Conservation (phyloP, 1,140 invertebrate species). For the Armadillidium nasatum region DNA sequence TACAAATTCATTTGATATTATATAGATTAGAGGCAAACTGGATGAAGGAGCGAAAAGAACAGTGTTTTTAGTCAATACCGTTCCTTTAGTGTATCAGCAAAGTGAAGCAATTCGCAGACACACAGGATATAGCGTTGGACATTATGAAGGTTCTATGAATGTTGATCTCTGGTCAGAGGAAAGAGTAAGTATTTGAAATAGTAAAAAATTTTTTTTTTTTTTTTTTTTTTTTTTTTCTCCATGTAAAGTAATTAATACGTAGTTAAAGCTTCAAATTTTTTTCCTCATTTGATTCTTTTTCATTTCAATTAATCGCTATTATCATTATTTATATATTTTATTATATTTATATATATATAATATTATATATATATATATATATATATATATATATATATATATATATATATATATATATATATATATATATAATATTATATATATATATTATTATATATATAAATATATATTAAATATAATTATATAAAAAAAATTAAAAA, state of each 20-base stretch:
- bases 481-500: too few species aligned
- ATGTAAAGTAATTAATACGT: not conserved
- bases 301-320: not conserved
- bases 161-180: constrained; percentile 64
- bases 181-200: constrained; percentile 38
- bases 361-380: not conserved
- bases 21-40: constrained; percentile 54
- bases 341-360: not conserved
- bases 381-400: not conserved
- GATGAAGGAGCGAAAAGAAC: constrained; percentile 61
- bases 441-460: too few species aligned
- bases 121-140: constrained; percentile 56
- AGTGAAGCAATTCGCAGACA: constrained; percentile 59
- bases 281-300: not conserved
- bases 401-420: too few species aligned
- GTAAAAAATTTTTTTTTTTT: too few species aligned
- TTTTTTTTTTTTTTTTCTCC: too few species aligned
- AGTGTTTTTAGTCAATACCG: constrained; percentile 69
- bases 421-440: too few species aligned
- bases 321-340: not conserved
- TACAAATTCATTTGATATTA: not conserved
- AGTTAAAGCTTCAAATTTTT: not conserved
- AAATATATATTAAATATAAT: too few species aligned
- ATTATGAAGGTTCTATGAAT: constrained; percentile 55
- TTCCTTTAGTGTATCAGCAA: constrained; percentile 76